Conservation (phyloP, 2,888 invertebrate genomes). For the Eilema depressum region DNA sequence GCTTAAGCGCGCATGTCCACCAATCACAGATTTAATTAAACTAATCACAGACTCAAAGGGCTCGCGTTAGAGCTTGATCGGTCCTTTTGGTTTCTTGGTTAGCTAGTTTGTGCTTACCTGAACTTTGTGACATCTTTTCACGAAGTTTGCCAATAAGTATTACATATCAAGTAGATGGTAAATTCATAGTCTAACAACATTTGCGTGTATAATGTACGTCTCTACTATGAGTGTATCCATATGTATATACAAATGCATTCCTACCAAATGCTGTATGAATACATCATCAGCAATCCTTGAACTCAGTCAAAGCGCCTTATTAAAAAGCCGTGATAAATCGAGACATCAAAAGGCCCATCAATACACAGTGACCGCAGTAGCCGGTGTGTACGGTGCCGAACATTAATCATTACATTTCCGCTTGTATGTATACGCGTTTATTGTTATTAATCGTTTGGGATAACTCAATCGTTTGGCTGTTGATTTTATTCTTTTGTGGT, state of each 20-base stretch:
- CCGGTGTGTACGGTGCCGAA: slow-evolving; percentile 40
- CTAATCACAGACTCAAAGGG: no score
- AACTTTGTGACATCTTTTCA: no score
- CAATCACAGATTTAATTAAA: no score
- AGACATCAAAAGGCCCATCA: slow-evolving; percentile 19
- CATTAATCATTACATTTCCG: slow-evolving; percentile 56
- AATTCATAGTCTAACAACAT: no score
- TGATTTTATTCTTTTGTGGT: slow-evolving; percentile 22
- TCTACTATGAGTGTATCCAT: not conserved
- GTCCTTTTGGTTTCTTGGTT: no score
- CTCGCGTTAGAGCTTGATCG: no score
- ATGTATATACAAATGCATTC: not conserved
- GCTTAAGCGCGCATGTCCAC: no score
- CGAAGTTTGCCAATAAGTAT: no score
- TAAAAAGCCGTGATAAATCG: slow-evolving; percentile 3
- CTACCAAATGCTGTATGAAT: not conserved
- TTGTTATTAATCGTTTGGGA: slow-evolving; percentile 66
- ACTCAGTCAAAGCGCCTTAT: not conserved
- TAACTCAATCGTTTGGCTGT: slow-evolving; percentile 49
- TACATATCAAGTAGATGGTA: no score
- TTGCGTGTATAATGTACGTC: no score
- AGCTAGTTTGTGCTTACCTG: no score
- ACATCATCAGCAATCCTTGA: not conserved
- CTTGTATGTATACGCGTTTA: slow-evolving; percentile 52
- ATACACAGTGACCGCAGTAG: slow-evolving; percentile 27